Conservation (phyloP, 2,113 vertebrate genomes). For the Mormyrus lacerda region DNA sequence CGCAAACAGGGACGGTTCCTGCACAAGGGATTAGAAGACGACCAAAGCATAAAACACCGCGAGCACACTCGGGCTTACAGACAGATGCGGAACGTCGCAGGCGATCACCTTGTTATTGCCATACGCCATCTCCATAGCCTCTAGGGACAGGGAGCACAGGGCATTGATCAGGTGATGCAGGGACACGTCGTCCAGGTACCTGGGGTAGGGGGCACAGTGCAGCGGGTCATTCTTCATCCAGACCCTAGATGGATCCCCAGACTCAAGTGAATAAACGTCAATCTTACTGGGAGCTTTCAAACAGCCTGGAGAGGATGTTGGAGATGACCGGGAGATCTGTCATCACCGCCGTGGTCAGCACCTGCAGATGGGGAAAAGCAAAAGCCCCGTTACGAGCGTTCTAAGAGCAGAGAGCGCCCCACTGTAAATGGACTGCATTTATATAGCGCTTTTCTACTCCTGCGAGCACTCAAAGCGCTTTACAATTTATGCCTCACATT, state of each 20-base stretch:
- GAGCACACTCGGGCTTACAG: no score
- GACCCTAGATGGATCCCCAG: background rate
- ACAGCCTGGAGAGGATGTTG: constrained; percentile 92
- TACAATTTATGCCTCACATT: no score
- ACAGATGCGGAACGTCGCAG: no score
- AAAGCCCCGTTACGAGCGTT: background rate
- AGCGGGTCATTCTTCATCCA: background rate
- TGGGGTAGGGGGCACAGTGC: constrained; percentile 35
- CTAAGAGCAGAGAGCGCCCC: background rate
- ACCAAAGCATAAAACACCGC: background rate
- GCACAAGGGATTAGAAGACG: constrained; percentile 27
- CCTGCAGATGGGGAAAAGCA: constrained; percentile 55
- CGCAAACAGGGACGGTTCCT: constrained; percentile 97
- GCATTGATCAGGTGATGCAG: constrained; percentile 98
- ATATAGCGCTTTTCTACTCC: no score
- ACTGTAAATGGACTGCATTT: no score
- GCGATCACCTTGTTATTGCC: constrained; percentile 89
- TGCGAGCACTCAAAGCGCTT: no score
- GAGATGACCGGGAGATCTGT: constrained; percentile 95
- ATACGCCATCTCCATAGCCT: constrained; percentile 99
- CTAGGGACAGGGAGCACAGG: constrained; percentile 91
- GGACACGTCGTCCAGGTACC: constrained; percentile 97
- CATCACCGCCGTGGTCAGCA: constrained; percentile 97
- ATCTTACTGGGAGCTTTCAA: constrained; percentile 98
- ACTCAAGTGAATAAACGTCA: background rate